Evolutionary conservation across 2,888 invertebrate species (phyloP).

Genomic region (Eilema griseolum): DNA sequence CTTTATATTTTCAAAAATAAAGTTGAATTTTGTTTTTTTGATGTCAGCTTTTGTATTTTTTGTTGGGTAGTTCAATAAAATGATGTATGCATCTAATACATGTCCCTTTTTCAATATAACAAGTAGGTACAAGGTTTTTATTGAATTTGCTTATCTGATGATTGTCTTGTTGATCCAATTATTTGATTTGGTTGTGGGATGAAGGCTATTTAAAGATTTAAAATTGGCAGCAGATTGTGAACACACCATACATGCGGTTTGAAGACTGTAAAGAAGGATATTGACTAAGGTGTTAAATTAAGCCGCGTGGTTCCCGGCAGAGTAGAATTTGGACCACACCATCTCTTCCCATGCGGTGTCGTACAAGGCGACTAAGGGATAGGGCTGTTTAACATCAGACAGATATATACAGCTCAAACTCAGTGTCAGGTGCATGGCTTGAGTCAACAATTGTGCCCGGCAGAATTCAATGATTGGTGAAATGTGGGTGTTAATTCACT

Average conservation of each 20-base stretch:
- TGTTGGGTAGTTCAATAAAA: conserved; percentile 23
- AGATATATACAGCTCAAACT: too few species aligned
- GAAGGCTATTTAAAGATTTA: neutral
- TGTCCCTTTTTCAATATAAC: neutral
- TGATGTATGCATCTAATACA: conserved; percentile 21
- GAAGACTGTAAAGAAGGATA: too few species aligned
- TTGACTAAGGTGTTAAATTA: too few species aligned
- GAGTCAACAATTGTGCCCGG: too few species aligned
- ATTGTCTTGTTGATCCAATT: neutral
- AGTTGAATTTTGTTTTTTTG: conserved; percentile 19
- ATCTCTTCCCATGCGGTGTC: too few species aligned
- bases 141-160: conserved; percentile 16
- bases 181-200: conserved; percentile 9
- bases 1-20: neutral
- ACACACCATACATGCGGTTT: neutral
- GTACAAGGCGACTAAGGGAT: too few species aligned
- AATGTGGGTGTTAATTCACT: too few species aligned
- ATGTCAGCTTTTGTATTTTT: neutral
- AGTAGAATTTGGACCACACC: too few species aligned
- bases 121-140: conserved; percentile 4
- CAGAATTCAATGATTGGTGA: too few species aligned
- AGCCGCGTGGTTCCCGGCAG: too few species aligned
- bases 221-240: neutral
- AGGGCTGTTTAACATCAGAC: too few species aligned
- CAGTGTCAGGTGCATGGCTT: too few species aligned